Percentiles rank a stretch among this genome's conserved stretches.
These are phyloP conservation scores for Chaetodon trifascialis DNA, from an alignment of 2,113 vertebrate genomes.

Conservation along the genomic window DNA sequence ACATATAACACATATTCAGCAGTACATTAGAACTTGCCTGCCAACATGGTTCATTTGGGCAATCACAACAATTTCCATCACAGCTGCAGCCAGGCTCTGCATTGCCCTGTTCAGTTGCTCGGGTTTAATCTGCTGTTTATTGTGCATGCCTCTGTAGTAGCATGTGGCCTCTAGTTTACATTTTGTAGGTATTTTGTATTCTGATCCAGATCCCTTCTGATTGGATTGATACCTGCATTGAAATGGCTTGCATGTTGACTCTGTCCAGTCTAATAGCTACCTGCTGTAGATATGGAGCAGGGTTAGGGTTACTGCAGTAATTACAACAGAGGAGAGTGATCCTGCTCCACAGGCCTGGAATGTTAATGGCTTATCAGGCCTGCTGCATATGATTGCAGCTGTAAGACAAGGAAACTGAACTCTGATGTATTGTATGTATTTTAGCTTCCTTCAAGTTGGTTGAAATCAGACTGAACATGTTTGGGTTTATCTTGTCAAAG, in stretches of 20 bases:
- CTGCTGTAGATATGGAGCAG: constrained; percentile 75
- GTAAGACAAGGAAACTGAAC: neutral
- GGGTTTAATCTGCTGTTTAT: constrained; percentile 3
- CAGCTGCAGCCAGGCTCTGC: neutral
- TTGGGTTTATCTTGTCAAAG: neutral
- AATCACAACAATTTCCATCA: neutral
- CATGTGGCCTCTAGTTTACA: neutral
- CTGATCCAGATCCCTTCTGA: constrained; percentile 29
- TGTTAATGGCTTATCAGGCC: constrained; percentile 77
- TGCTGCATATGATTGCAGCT: constrained; percentile 29
- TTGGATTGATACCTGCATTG: constrained; percentile 32
- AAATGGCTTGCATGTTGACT: constrained; percentile 47
- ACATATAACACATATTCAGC: neutral
- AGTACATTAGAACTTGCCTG: neutral
- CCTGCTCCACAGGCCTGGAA: constrained; percentile 65
- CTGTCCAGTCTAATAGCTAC: constrained; percentile 55
- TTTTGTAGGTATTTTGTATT: constrained; percentile 23
- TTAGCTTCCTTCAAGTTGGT: neutral
- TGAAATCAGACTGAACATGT: neutral
- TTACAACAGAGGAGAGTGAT: constrained; percentile 74
- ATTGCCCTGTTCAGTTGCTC: neutral
- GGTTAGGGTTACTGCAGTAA: constrained; percentile 69
- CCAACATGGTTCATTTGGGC: neutral
- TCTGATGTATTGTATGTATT: neutral
- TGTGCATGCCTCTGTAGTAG: neutral